Base-by-base conservation (phyloP, 1,140 invertebrate genomes). In the Cherax quadricarinatus region DNA sequence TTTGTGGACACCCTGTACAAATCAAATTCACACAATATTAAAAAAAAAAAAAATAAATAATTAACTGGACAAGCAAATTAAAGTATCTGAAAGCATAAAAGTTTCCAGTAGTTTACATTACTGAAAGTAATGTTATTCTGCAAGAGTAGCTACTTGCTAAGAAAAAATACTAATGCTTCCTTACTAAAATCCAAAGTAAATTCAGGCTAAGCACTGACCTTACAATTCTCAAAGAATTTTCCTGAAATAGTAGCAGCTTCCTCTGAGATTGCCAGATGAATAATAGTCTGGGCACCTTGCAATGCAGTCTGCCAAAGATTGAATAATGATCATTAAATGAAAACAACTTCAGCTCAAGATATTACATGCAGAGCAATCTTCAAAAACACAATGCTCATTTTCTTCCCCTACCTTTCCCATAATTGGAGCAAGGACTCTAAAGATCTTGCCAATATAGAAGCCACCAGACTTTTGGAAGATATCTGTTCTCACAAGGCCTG, bases 251-350 rank as follows among this genome's bases (percentile, higher is more conserved):
- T 51, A 4, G 60, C 79, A 70, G 57, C 9, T 73, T 89, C 79
- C 16, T 81, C 41, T 12, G 88, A 49, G 21, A 57, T 60, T 83
- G 88, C 88, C 57, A 89, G 80, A 48, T 89, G 88, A n/a, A 89
- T 83, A 79, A 89, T 89, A 7, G 88, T 89, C 49, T 89, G 88
- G 18, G 88, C 88, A 1, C 88, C 88, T 60, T 89, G 88, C 79
- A 82, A 21, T 30, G 48, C 30, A 21, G 88, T 89, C 88, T 89
- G 88, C 49, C 21, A 12, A 70, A n/a, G 84, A 7, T 57, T 75
- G 24, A 30, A 75, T 30, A 24, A 9, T 24, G 5, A 75, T 30
- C 24, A 75, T 9, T 75, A 9, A 75, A 21, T 75, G 4, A n/a
- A 75, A 9, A 75, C 24, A 30, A 75, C 53, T 41, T 41, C 30